These are phyloP conservation scores for Pterophyllum scalare DNA, from an alignment of 2,113 vertebrate species.

Conservation along the genomic window DNA sequence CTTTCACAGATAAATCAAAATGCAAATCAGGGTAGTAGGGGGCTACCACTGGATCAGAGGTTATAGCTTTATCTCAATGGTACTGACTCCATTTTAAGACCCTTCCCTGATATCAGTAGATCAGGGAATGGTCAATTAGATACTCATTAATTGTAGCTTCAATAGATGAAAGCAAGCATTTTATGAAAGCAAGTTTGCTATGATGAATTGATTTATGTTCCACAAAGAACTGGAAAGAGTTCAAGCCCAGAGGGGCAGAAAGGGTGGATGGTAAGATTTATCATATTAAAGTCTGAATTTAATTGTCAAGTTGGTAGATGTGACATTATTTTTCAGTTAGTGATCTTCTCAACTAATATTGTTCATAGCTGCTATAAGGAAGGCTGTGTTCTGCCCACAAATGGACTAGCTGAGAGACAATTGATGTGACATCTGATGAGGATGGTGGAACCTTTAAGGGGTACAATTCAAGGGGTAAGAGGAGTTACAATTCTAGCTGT, in stretches of 20 bases:
- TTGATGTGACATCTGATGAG: not conserved
- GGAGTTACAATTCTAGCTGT: not conserved
- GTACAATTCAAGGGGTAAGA: no score
- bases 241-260: not conserved
- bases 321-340: no score
- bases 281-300: no score
- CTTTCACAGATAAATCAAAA: not conserved
- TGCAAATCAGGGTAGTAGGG: not conserved
- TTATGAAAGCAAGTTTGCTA: not conserved
- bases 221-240: not conserved
- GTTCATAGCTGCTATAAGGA: no score
- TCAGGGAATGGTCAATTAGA: not conserved
- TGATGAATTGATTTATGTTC: not conserved
- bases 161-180: not conserved
- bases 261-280: not conserved
- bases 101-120: not conserved
- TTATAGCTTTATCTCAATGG: not conserved
- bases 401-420: no score
- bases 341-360: no score
- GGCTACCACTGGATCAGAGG: not conserved
- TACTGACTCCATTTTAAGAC: not conserved
- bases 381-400: no score
- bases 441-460: not conserved
- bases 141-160: not conserved
- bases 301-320: no score